phyloP scores from a whole-genome alignment of 2,113 vertebrate genomes.

The Poecilia latipinna region DNA sequence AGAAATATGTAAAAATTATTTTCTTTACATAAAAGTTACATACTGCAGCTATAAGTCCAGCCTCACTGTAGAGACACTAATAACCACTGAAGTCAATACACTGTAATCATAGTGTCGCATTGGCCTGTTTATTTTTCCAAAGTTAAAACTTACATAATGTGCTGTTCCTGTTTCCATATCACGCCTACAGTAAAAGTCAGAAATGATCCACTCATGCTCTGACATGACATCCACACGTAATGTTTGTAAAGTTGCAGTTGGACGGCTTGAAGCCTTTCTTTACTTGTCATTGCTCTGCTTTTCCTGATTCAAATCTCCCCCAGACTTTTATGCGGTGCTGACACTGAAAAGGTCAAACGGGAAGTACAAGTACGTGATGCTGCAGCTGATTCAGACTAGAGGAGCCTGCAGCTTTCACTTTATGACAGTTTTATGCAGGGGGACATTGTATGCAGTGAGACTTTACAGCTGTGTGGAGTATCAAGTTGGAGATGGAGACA shows the following conservation, averaged over 20 bases:
- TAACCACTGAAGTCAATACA: no score
- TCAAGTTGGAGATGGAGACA: not conserved
- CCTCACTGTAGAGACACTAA: no score
- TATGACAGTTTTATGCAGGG: constrained; percentile 13
- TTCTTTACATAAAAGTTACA: no score
- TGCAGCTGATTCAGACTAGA: not conserved
- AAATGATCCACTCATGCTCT: not conserved
- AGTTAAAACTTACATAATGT: not conserved
- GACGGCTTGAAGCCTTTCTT: not conserved
- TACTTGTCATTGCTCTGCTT: constrained; percentile 8
- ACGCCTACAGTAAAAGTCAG: not conserved
- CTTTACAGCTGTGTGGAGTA: constrained; percentile 55
- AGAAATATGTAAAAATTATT: no score
- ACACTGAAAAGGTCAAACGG: constrained; percentile 18
- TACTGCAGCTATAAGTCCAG: no score
- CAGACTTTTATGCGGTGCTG: not conserved
- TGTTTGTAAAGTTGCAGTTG: not conserved
- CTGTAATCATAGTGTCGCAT: not conserved
- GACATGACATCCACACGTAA: not conserved
- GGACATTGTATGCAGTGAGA: constrained; percentile 23
- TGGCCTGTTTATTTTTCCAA: no score
- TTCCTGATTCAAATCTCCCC: not conserved
- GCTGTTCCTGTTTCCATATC: not conserved
- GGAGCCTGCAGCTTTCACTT: constrained; percentile 5
- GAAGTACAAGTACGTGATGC: constrained; percentile 29